Conservation (phyloP, 2,888 invertebrate genomes). For the Caradrina clavipalpis region DNA sequence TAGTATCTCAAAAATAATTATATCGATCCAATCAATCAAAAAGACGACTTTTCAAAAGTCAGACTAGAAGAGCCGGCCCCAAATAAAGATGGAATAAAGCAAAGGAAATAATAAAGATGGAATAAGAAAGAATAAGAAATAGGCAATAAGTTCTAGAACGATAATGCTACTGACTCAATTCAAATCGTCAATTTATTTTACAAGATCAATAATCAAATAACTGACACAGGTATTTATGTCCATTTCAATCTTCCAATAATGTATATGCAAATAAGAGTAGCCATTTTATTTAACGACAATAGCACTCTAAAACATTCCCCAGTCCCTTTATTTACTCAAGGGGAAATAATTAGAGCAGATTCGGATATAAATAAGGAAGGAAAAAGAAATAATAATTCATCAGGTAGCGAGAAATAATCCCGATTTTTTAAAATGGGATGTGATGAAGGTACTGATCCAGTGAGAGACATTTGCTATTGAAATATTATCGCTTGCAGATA, state of each 20-base stretch:
- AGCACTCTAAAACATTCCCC: conserved; percentile 64
- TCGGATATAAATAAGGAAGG: conserved; percentile 76
- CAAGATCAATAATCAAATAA: conserved; percentile 6
- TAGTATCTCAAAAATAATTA: too few species aligned
- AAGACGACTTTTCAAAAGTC: too few species aligned
- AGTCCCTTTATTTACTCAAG: conserved; percentile 84
- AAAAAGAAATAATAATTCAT: conserved; percentile 82
- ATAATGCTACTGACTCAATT: too few species aligned
- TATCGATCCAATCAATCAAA: too few species aligned
- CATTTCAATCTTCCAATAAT: conserved; percentile 10
- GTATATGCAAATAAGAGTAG: conserved; percentile 56
- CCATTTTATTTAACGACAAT: conserved; percentile 62
- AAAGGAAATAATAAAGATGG: too few species aligned
- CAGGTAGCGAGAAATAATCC: conserved; percentile 86
- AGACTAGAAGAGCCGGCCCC: too few species aligned
- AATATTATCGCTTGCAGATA: neutral
- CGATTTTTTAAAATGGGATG: conserved; percentile 79
- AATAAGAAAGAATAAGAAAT: too few species aligned
- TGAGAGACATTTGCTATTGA: neutral
- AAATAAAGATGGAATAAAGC: too few species aligned
- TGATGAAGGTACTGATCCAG: neutral
- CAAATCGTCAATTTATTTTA: neutral
- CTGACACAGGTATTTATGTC: neutral
- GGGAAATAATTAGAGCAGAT: conserved; percentile 87
- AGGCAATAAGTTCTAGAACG: too few species aligned